Base-by-base conservation (phyloP, 1,140 invertebrate species). In the Neuroterus valhalla region DNA sequence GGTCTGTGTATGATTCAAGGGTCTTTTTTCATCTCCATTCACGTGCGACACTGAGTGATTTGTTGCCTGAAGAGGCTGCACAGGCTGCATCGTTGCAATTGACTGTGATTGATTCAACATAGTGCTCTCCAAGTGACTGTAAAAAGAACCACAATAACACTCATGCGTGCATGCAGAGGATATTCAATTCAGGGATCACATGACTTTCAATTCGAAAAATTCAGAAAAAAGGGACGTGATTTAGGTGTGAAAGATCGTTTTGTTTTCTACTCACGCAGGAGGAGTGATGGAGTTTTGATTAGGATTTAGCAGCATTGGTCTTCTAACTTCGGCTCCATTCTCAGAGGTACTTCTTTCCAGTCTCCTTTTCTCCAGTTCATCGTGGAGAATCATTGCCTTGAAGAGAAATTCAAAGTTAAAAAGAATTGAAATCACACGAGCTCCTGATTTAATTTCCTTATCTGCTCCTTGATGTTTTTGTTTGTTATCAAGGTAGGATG, bases 1-100 rank as follows among this genome's bases (percentile, higher is more conserved):
- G 42, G 95, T 96, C 91, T 96, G 95, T 84, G 95, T 94, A 89
- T 95, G 94, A 85, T 92, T 92, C 80, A 94, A 91, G 70, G 91
- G 90, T 89, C 93, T 94, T 87, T 91, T 92, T 84, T 94, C 93
- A 84, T 94, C 94, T 67, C 94, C 93, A 84, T 91, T 91, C 19
- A 88, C 80, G 71, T 90, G 86, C 14, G 87, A 85, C 43, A 87
- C 83, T 14, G 87, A 81, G 43, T 83, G 85, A 82, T 88, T 91
- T 69, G 86, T 87, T 15, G 81, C 81, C 71, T 85, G 83, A 72
- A 86, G 74, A 52, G 83, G 78, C n/a, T 86, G 82, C 14, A 86
- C 78, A 21, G 84, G 67, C 76, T 85, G 85, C 21, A 82, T 82
- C 66, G 82, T 80, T 50, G 81, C 69, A 48, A 79, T 76, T 50